Base-by-base conservation (phyloP, 2,888 invertebrate species). In the Cheilosia variabilis region DNA sequence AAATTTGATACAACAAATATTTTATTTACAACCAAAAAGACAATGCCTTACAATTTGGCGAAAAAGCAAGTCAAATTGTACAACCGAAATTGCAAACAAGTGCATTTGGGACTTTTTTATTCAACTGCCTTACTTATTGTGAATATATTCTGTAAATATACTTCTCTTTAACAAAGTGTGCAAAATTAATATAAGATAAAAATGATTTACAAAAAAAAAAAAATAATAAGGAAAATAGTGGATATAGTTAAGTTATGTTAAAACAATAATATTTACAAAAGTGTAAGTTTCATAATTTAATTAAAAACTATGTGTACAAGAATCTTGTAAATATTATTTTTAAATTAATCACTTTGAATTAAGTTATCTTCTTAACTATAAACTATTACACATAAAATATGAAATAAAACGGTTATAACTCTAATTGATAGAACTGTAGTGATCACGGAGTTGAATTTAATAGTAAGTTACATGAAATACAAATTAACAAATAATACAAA, bases 101-200 rank as follows among this genome's bases (percentile, higher is more conserved):
- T 43, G 24, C 52, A 19, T 43, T 69, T 62, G 37, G 17, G 60
- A 7, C 27, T 52, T 34, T 63, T n/a, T 47, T 62, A 65, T 62
- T 69, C 78, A 79, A 65, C 72, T 81, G 86, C 86, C 86, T 86
- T 86, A 86, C 86, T 86, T 81, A 86, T 81, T 86, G 86, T 86
- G 81, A 72, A 69, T 81, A 77, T 71, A 76, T 63, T 75, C 27
- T 84, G 83, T 86, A 86, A 65, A 80, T 80, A 84, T 55, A 71
- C 17, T 31, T 17, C 13, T 69, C 22, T 73, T 60, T 47, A 65
- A 78, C 13, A 69, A 71, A 72, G 66, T 66, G 82, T 83, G 82
- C 78, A 83, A 83, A 83, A 60, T 63, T 82, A 82, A 53, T 31
- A 65, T 82, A 71, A 65, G 71, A 65, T 24, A 24, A 13, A 24